Evolutionary conservation across 53 echinoderm and acorn worm genomes (phyloP).

Genomic region (Antedon mediterranea): DNA sequence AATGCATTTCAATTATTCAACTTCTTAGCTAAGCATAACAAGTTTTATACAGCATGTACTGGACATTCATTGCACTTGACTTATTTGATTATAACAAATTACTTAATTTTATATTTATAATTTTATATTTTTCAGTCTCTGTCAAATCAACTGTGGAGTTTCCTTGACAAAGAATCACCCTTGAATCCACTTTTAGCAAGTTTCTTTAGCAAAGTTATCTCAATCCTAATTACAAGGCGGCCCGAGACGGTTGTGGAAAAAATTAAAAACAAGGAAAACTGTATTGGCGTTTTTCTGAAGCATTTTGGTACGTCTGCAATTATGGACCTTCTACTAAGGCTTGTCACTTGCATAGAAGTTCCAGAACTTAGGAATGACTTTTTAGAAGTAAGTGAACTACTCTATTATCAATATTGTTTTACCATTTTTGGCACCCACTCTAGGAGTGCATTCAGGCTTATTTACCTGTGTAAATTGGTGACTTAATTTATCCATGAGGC

Average conservation of each 20-base stretch:
- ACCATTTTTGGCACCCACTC: too few relatives aligned
- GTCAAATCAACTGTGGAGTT: constrained; percentile 69
- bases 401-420: too few relatives aligned
- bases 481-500: too few relatives aligned
- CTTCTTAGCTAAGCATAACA: too few relatives aligned
- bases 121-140: constrained; percentile 40
- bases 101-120: not conserved
- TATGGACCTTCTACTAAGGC: constrained; percentile 92
- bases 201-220: constrained; percentile 95
- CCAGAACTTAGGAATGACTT: constrained; percentile 82
- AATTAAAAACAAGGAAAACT: constrained; percentile 79
- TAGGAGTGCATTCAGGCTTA: too few relatives aligned
- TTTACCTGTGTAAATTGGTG: too few relatives aligned
- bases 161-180: constrained; percentile 79
- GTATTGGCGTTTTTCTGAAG: constrained; percentile 62
- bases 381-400: constrained; percentile 47
- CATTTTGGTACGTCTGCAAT: constrained; percentile 97
- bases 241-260: constrained; percentile 74
- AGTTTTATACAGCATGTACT: too few relatives aligned
- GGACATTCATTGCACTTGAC: too few relatives aligned
- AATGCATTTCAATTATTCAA: too few relatives aligned
- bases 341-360: constrained; percentile 89
- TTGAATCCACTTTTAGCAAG: constrained; percentile 98
- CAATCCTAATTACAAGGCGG: constrained; percentile 23
- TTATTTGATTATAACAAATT: not conserved